A percentile compares a stretch with the other conserved stretches of the same genome.
Evolutionary conservation across 2,797 vertebrate genomes (phyloP).

Genomic region (Halcyon smyrnensis): DNA sequence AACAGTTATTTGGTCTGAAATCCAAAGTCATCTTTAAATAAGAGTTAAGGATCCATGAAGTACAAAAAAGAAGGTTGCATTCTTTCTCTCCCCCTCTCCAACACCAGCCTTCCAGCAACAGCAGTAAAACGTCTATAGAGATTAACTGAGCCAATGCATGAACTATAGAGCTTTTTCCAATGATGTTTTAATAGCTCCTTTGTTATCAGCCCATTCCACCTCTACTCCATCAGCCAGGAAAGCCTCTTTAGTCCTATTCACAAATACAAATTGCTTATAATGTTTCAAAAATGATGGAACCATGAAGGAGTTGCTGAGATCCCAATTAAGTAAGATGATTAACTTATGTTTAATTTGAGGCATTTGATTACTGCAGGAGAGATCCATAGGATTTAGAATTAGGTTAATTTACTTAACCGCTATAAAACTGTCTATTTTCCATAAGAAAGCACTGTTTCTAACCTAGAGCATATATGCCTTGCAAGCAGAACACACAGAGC

Average conservation of each 20-base stretch:
- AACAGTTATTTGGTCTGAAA: conserved; percentile 85
- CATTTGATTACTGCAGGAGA: background rate
- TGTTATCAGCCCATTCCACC: background rate
- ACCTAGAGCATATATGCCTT: background rate
- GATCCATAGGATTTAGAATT: background rate
- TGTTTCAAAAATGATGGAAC: background rate
- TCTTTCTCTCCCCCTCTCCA: conserved; percentile 40
- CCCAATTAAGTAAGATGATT: background rate
- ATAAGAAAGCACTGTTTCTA: background rate
- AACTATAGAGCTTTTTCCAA: conserved; percentile 37
- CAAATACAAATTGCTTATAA: background rate
- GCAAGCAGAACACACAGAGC: background rate
- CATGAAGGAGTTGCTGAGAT: background rate
- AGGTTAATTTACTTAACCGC: background rate
- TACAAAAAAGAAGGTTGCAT: conserved; percentile 75
- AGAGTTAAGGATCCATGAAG: conserved; percentile 94
- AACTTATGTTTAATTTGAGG: background rate
- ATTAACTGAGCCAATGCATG: conserved; percentile 13
- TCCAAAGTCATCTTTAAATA: conserved; percentile 87
- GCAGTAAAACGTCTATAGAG: conserved; percentile 49
- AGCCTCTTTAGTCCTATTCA: conserved; percentile 5
- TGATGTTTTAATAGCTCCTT: conserved; percentile 60
- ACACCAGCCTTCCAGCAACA: conserved; percentile 55
- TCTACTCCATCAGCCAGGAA: background rate
- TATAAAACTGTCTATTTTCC: background rate